Base-by-base conservation (phyloP, 2,113 vertebrate genomes). In the Ciconia maguari region DNA sequence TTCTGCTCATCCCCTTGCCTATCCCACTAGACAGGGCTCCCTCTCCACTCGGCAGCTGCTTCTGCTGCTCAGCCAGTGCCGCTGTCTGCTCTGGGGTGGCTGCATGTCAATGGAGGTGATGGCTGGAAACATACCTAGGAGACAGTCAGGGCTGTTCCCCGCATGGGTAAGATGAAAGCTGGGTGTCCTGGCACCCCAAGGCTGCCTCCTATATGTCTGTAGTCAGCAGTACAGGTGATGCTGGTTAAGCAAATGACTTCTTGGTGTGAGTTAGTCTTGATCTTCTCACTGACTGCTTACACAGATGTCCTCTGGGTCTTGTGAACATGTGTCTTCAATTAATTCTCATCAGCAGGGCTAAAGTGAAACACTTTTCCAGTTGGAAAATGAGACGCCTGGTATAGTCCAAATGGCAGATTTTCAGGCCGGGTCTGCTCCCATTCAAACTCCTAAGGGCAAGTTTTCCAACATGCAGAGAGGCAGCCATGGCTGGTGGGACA, bases 191-290 rank as follows among this genome's bases (percentile, higher is more conserved):
- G 84, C 70, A 91, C 25, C 29, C 36, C 1, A 0, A 77, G 71
- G 80, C 46, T 16, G 17, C 62, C 68, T 89, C 38, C 83, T 84
- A 29, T 29, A 3, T 30, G 66, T 46, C 81, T 83, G 61, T 52
- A 90, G 54, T 66, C 60, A 51, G 64, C 88, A 81, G 60, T 32
- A 26, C 85, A 95, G 95, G 87, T 89, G 89, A 89, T 94, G 74
- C 69, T 77, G 51, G 74, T 95, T 96, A 96, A 82, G 77, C 89
- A 91, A 51, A 13, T 83, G 91, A 38, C 49, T 82, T 80, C 84
- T 77, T 79, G 74, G 94, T 92, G 94, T 87, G 94, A 89, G 70
- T 83, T 87, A 69, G 81, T 87, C 93, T 95, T 94, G 93, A 96
- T 96, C 95, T 89, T 83, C 92, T 87, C 49, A 34, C 58, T 95